These are phyloP conservation scores for Erannis defoliaria DNA, from an alignment of 2,888 invertebrate species.

Conservation along the genomic window DNA sequence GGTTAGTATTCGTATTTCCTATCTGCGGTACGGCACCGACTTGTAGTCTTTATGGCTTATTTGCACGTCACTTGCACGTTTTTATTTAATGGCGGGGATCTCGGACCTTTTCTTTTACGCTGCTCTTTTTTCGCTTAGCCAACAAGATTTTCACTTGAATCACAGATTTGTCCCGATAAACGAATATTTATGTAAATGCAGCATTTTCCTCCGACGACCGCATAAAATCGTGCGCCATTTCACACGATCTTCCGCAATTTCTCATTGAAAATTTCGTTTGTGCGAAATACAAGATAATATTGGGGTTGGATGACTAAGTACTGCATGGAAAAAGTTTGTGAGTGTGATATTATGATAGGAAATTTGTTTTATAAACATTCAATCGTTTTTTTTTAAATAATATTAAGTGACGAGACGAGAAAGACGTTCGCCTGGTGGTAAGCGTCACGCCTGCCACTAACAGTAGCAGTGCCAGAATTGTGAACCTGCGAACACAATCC, in stretches of 20 bases:
- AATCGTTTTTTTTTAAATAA: too few species aligned
- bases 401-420: too few species aligned
- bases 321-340: neutral
- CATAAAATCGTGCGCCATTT: slow-evolving; percentile 64
- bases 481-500: too few species aligned
- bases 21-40: slow-evolving; percentile 20
- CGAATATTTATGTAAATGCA: slow-evolving; percentile 79
- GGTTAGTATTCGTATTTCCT: neutral
- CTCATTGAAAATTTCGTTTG: slow-evolving; percentile 59
- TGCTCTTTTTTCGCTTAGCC: slow-evolving; percentile 56
- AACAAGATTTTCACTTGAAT: slow-evolving; percentile 68
- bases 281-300: slow-evolving; percentile 31
- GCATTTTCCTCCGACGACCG: slow-evolving; percentile 57
- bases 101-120: slow-evolving; percentile 55
- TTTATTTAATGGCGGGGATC: slow-evolving; percentile 46
- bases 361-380: neutral
- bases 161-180: slow-evolving; percentile 70
- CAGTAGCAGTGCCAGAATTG: too few species aligned
- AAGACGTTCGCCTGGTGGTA: too few species aligned
- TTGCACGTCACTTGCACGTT: slow-evolving; percentile 36
- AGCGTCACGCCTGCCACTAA: too few species aligned
- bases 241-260: slow-evolving; percentile 58
- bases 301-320: slow-evolving; percentile 1
- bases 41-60: slow-evolving; percentile 33
- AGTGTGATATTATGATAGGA: too few species aligned